A percentile compares a stretch with the other conserved stretches of the same genome.
Conservation (phyloP, 2,113 vertebrate genomes). For the Argyrosomus japonicus region DNA sequence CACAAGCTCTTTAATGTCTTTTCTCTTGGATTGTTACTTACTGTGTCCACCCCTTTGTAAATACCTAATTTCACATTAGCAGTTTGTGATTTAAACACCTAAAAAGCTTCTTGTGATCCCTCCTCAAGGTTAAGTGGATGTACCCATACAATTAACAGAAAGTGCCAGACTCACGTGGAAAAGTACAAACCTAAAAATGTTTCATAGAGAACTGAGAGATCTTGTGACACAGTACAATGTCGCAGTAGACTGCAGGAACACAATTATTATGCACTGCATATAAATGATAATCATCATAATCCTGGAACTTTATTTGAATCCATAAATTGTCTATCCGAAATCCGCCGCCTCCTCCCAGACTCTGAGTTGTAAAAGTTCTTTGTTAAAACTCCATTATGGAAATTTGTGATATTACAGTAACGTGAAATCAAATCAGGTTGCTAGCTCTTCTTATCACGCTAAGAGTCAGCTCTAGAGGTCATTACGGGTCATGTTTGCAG, state of each 20-base stretch:
- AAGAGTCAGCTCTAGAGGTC: neutral
- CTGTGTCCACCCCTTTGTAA: neutral
- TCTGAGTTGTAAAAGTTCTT: neutral
- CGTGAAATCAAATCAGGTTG: slow-evolving; percentile 24
- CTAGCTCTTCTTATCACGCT: neutral
- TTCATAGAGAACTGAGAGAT: slow-evolving; percentile 5
- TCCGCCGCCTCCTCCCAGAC: neutral
- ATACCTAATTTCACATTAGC: slow-evolving; percentile 7
- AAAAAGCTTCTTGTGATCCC: neutral
- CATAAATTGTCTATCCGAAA: slow-evolving; percentile 21
- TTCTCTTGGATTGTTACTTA: slow-evolving; percentile 7
- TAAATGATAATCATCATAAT: slow-evolving; percentile 21
- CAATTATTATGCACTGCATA: neutral
- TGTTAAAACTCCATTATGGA: slow-evolving; percentile 28
- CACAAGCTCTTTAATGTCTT: neutral
- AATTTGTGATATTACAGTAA: slow-evolving; percentile 3
- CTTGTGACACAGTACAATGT: neutral
- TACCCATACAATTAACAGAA: neutral
- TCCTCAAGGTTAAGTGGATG: slow-evolving; percentile 11
- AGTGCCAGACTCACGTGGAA: neutral
- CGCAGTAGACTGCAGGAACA: neutral
- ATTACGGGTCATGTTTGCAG: neutral
- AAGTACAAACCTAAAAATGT: slow-evolving; percentile 4
- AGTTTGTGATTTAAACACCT: slow-evolving; percentile 24
- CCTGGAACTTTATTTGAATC: slow-evolving; percentile 37